Evolutionary conservation across 2,797 vertebrate genomes (phyloP), one percentile per base, ranked within the genome.

Genomic region (Tragelaphus eurycerus): DNA sequence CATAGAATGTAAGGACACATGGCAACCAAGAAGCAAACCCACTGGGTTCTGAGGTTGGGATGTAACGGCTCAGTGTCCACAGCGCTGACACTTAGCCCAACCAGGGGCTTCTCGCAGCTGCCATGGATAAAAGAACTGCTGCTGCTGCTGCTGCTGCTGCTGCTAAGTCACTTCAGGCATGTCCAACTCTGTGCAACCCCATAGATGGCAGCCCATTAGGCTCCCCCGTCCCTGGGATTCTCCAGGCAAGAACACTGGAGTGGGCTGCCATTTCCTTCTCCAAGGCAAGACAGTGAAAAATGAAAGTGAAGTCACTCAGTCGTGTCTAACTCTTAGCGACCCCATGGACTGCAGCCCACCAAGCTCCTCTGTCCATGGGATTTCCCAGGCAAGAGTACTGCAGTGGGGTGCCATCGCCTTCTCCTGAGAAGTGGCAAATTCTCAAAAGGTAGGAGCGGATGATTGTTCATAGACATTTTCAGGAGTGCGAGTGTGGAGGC

Each of bases 281-380:
- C 57, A 60, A 0, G 2, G 57, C 25, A 6, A 2, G 59, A 29
- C 27, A 27, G 57, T 27, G 57, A 27, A 59, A 59, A 59, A 10
- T 5, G 57, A 59, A 27, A 27, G 57, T 2, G n/a, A n/a, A n/a
- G 57, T 27, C 7, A 0, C 54, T 3, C 19, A 9, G 54, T 55
- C 4, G 4, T 12, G 57, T 1, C 57, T 4, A 0, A 59, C 57
- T 23, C 57, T 59, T 4, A 5, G 57, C 25, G 0, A 29, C 27
- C 57, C 57, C 57, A 1, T 3, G 2, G 57, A 27, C 5, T 1
- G 25, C 5, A 59, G 57, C 57, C 57, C 10, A 11, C 23, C 0
- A 27, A 23, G 57, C 23, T 27, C 57, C 57, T 1, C 57, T 0
- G 11, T 23, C 59, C 59, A 2, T 6, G 59, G 59, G 5, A 14